Percentiles rank a stretch among this genome's conserved stretches.
phyloP scores from a whole-genome alignment of 37 sponge, comb jelly and placozoan genomes.

The Mnemiopsis leidyi region DNA sequence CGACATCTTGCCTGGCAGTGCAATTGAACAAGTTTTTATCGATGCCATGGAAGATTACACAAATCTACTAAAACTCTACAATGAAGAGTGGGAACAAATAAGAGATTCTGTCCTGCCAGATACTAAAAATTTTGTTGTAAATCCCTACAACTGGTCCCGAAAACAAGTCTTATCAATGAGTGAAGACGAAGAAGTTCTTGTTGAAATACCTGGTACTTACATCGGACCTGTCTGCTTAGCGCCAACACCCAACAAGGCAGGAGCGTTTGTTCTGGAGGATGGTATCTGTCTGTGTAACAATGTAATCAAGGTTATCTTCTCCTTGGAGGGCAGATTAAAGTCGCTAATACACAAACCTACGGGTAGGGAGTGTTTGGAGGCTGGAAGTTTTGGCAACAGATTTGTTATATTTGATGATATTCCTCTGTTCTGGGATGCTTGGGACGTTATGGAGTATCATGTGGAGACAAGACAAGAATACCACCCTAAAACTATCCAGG shows the following conservation, averaged over 20 bases:
- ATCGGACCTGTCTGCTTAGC: neutral
- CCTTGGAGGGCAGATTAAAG: neutral
- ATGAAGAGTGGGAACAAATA: neutral
- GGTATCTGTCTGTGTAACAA: neutral
- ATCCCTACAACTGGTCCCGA: constrained; percentile 70
- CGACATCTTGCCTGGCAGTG: constrained; percentile 80
- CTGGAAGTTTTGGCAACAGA: constrained; percentile 67
- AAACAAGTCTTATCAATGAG: constrained; percentile 48
- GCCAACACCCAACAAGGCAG: neutral
- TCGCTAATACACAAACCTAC: neutral
- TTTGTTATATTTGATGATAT: constrained; percentile 81
- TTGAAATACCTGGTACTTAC: neutral
- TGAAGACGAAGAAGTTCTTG: neutral
- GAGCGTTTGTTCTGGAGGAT: neutral
- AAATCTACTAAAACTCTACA: constrained; percentile 13
- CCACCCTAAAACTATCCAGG: neutral
- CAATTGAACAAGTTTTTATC: constrained; percentile 71
- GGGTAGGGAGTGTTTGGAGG: constrained; percentile 64
- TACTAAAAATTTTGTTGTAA: constrained; percentile 41
- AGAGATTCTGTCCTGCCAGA: neutral
- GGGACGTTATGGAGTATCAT: constrained; percentile 90
- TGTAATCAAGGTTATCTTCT: neutral
- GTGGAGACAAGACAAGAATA: constrained; percentile 72
- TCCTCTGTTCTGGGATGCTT: constrained; percentile 87
- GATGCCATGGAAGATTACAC: constrained; percentile 65